Evolutionary conservation across 2,888 invertebrate genomes (phyloP), one percentile per base, ranked within the genome.

Genomic region (Ichneumoninae sp.): DNA sequence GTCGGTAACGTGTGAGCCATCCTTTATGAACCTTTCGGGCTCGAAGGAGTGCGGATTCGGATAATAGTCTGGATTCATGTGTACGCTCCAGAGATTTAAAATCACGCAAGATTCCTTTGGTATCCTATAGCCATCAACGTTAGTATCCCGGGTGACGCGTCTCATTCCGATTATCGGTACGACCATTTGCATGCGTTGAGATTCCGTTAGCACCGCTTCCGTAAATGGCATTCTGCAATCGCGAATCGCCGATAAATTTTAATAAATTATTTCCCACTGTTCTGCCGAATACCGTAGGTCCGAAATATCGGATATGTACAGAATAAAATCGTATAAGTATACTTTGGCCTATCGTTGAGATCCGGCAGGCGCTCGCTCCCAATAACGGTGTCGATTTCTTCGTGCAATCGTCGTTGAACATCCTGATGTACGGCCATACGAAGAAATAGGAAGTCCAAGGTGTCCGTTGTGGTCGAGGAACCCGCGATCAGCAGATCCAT

Each of bases 401-500:
- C 89, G 50, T 95, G 95, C 0, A 96, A 93, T 87, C 95, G 94
- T 1, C 92, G 89, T 91, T 96, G 96, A 3, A 96, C 91, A 10
- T 96, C 95, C 65, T 95, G 95, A 83, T 95, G 94, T 36, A 95
- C 89, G 22, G 95, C 93, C 94, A 96, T 95, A 87, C 95, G 94
- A 89, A 96, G 93, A 69, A 96, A 93, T 0, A 95, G 94, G 89
- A 96, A 95, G 87, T 96, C 95, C 22, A 96, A 91, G 0, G 96
- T 95, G 54, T 94, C 95, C 82, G 96, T 95, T 0, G 96, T 96
- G 0, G 96, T 96, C 87, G 95, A 95, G 0, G 95, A 94, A 1
- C 96, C 96, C 5, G 96, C 96, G 88, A 96, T 95, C 88, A 96
- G 96, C 65, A 96, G 94, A 91, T 97, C 97, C 78, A 96, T 90